Conservation (phyloP, 2,888 invertebrate species). For the Prosopocoilus inquinatus region DNA sequence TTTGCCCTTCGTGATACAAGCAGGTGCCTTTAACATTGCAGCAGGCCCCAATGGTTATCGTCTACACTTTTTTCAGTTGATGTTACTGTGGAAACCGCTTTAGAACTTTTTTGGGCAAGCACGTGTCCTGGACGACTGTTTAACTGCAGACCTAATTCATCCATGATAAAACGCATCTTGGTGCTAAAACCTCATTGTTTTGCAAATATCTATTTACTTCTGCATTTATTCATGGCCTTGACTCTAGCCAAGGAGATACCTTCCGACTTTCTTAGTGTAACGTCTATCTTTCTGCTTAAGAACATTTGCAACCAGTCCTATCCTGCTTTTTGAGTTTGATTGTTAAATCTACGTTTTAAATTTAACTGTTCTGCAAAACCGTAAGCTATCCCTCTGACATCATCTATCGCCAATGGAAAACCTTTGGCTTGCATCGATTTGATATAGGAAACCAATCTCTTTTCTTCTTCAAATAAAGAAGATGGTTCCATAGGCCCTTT, state of each 20-base stretch:
- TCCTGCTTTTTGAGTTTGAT: slow-evolving; percentile 32
- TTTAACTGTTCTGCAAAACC: too few relatives aligned
- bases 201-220: slow-evolving; percentile 32
- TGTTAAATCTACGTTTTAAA: slow-evolving; percentile 23
- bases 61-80: slow-evolving; percentile 34
- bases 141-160: slow-evolving; percentile 43
- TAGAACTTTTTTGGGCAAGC: slow-evolving; percentile 27
- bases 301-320: slow-evolving; percentile 32
- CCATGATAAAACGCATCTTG: slow-evolving; percentile 36
- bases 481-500: too few relatives aligned
- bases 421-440: too few relatives aligned
- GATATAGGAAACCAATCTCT: too few relatives aligned
- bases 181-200: slow-evolving; percentile 30
- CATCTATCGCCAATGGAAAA: too few relatives aligned
- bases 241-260: slow-evolving; percentile 33
- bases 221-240: slow-evolving; percentile 31
- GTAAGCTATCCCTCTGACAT: too few relatives aligned
- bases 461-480: too few relatives aligned
- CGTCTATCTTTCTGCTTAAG: slow-evolving; percentile 25
- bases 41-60: slow-evolving; percentile 34
- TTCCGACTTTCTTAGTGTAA: slow-evolving; percentile 35
- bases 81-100: slow-evolving; percentile 27
- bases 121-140: slow-evolving; percentile 43
- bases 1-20: slow-evolving; percentile 32
- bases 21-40: slow-evolving; percentile 39